These are phyloP conservation scores for Chionomys nivalis DNA, from an alignment of 2,113 vertebrate species.

Conservation along the genomic window DNA sequence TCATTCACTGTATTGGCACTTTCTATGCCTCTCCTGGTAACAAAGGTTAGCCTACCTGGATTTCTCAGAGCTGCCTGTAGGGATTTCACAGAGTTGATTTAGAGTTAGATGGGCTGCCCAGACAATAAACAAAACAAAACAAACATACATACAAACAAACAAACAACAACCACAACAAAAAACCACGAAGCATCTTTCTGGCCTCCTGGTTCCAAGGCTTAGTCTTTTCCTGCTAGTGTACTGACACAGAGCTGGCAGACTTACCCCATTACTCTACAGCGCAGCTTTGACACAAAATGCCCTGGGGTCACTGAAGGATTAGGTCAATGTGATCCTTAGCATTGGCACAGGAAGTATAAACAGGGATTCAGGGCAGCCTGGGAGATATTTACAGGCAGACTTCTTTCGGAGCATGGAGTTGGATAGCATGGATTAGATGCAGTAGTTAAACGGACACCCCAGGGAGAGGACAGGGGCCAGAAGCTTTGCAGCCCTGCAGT, in stretches of 20 bases:
- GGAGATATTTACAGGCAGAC: not conserved
- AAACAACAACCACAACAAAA: too few relatives aligned
- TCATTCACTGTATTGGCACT: not conserved
- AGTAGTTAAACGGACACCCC: not conserved
- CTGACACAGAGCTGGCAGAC: not conserved
- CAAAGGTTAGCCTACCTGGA: not conserved
- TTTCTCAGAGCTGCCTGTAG: not conserved
- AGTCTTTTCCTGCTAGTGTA: not conserved
- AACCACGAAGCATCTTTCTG: not conserved
- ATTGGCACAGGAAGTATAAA: not conserved
- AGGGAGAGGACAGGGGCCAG: not conserved
- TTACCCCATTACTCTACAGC: not conserved
- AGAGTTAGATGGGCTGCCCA: not conserved
- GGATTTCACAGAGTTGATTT: not conserved
- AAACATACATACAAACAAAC: not conserved
- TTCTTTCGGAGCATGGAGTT: not conserved
- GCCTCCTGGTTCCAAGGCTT: not conserved
- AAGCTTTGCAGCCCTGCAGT: not conserved
- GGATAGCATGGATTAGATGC: not conserved
- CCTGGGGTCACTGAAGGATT: not conserved
- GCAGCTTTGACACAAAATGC: slow-evolving; percentile 1
- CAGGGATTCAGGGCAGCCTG: not conserved
- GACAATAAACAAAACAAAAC: not conserved
- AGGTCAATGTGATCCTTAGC: not conserved
- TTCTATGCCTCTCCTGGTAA: not conserved